Percentiles rank a stretch among this genome's conserved stretches.
Conservation (phyloP, 2,113 vertebrate genomes). For the Pionites leucogaster region DNA sequence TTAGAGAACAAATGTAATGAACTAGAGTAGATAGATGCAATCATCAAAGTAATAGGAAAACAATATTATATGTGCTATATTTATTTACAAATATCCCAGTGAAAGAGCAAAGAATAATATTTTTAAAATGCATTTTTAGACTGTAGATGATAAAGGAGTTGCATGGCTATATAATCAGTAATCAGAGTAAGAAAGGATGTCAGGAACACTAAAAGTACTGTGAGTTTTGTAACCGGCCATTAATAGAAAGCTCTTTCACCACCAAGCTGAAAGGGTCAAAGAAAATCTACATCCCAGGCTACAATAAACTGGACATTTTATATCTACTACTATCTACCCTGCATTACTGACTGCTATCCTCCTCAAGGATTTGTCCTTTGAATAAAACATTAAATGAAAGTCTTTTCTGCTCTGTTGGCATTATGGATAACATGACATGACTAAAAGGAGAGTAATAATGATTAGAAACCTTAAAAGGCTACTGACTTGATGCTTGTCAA, state of each 20-base stretch:
- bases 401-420: slow-evolving; percentile 34
- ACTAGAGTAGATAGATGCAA: fast-evolving
- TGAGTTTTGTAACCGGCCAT: neutral
- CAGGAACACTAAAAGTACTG: neutral
- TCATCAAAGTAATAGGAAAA: neutral
- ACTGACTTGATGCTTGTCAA: slow-evolving; percentile 19
- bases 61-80: neutral
- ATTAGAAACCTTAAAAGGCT: slow-evolving; percentile 24
- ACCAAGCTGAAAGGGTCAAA: neutral
- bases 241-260: neutral
- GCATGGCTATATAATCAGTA: neutral
- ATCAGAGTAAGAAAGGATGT: neutral
- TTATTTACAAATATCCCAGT: neutral
- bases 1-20: neutral
- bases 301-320: neutral
- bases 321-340: neutral
- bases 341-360: neutral
- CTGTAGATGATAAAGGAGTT: neutral
- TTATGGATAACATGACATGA: slow-evolving; percentile 32
- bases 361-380: neutral
- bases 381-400: slow-evolving; percentile 63
- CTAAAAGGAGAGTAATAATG: slow-evolving; percentile 41
- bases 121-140: neutral
- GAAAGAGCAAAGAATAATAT: neutral
- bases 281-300: neutral